Percentiles rank a stretch among this genome's conserved stretches.
phyloP scores from a whole-genome alignment of 2,113 vertebrate genomes.

The Pholis gunnellus region DNA sequence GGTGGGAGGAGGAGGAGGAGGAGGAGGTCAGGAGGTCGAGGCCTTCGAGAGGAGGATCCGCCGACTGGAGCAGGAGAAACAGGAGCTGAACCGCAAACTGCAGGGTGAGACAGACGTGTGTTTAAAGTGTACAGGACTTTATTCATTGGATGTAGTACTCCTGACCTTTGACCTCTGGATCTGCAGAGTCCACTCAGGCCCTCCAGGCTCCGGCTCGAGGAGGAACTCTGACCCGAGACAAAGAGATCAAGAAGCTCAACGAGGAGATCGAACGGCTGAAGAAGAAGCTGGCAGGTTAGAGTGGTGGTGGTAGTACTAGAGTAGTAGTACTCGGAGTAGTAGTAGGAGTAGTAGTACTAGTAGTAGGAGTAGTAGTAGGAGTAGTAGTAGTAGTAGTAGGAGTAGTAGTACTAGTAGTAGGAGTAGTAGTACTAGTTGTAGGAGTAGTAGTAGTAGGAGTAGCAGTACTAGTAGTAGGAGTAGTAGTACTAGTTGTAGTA shows the following conservation, averaged over 20 bases:
- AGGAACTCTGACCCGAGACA: constrained; percentile 87
- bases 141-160: not conserved
- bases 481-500: too few species aligned
- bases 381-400: too few species aligned
- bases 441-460: too few species aligned
- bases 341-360: too few species aligned
- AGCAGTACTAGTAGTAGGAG: not conserved
- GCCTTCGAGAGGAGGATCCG: constrained; percentile 92
- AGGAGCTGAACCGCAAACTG: constrained; percentile 92
- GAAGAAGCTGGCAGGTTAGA: constrained; percentile 92
- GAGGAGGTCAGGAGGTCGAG: constrained; percentile 89
- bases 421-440: too few species aligned
- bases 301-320: not conserved
- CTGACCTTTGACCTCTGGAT: constrained; percentile 9
- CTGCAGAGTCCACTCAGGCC: constrained; percentile 90
- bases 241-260: constrained; percentile 94
- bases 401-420: too few species aligned
- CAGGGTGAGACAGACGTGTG: constrained; percentile 84
- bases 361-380: too few species aligned
- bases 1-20: constrained; percentile 76
- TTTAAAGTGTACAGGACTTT: too few species aligned
- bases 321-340: too few species aligned
- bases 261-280: constrained; percentile 96
- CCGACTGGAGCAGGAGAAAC: constrained; percentile 94
- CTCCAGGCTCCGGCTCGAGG: constrained; percentile 88